Conservation (phyloP, 2,797 vertebrate species). For the Poecilia wingei region DNA sequence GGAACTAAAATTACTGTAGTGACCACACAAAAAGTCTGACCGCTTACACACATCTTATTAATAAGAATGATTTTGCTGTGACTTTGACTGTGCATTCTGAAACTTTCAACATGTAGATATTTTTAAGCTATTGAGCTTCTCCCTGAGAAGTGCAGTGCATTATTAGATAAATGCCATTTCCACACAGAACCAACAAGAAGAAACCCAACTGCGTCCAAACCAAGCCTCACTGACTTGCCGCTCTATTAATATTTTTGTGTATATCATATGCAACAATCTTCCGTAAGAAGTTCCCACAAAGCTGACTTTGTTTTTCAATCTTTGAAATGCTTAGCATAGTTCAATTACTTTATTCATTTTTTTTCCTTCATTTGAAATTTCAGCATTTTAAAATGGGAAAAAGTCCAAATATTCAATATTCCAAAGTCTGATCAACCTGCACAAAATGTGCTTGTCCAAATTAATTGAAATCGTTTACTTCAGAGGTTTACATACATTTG, state of each 20-base stretch:
- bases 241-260: neutral
- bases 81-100: neutral
- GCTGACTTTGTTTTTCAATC: neutral
- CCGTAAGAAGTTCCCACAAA: neutral
- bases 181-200: neutral
- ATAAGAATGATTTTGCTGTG: neutral
- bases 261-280: neutral
- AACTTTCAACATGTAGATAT: neutral
- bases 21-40: constrained; percentile 27
- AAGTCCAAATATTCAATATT: neutral
- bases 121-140: neutral
- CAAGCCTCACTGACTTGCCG: neutral
- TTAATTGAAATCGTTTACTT: neutral
- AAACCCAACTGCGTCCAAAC: neutral
- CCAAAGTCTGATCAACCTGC: neutral
- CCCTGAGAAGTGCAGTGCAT: neutral
- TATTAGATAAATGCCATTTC: no score
- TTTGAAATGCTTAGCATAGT: neutral
- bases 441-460: neutral
- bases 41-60: neutral
- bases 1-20: constrained; percentile 41
- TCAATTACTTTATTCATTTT: neutral
- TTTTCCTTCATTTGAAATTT: neutral
- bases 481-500: neutral
- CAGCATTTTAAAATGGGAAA: neutral